Percentiles rank a stretch among this genome's conserved stretches.
These are phyloP conservation scores for Rhea pennata DNA, from an alignment of 2,113 vertebrate species.

Conservation along the genomic window DNA sequence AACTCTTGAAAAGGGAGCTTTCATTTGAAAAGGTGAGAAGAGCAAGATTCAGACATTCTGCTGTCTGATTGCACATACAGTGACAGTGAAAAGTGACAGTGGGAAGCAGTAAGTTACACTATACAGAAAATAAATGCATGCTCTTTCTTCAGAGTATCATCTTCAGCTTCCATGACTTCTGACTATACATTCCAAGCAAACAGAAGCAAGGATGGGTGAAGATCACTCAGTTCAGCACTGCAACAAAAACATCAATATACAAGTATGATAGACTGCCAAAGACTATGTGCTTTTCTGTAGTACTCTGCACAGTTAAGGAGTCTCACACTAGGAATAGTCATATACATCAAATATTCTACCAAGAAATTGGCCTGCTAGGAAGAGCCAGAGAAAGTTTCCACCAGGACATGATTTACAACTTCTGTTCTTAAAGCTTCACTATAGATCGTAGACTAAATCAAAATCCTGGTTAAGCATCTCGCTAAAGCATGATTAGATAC, in stretches of 20 bases:
- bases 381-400: background rate
- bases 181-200: background rate
- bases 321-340: background rate
- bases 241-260: background rate
- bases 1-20: background rate
- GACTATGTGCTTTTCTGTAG: rapidly evolving
- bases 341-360: background rate
- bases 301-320: background rate
- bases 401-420: background rate
- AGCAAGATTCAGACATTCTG: background rate
- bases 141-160: background rate
- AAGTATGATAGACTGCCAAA: background rate
- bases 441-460: background rate
- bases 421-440: background rate
- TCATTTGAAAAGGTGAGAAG: background rate
- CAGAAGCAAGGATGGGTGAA: background rate
- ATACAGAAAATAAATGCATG: background rate
- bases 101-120: background rate
- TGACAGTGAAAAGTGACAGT: background rate
- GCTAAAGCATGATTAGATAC: background rate
- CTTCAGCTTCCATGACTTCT: background rate
- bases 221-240: background rate
- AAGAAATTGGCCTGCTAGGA: background rate
- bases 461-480: background rate
- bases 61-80: background rate